Evolutionary conservation across 1,140 invertebrate species (phyloP).

Genomic region (Micrasema longulum): DNA sequence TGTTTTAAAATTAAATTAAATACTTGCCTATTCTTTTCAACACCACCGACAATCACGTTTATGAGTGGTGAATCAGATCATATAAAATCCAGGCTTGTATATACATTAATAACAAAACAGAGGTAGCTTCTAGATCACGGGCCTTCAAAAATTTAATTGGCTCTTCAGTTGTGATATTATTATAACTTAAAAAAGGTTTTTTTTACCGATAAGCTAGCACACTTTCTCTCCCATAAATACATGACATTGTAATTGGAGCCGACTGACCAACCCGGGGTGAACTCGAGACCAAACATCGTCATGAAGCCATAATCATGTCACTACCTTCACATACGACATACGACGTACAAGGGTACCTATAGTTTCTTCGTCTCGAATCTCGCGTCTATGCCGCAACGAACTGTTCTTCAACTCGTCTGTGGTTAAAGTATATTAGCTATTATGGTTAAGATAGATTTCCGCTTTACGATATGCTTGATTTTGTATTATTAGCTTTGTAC

Average conservation of each 20-base stretch:
- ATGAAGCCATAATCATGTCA: constrained; percentile 18
- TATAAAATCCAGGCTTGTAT: no score
- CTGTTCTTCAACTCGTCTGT: not conserved
- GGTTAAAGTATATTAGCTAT: constrained; percentile 7
- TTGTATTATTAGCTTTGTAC: no score
- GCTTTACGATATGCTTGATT: not conserved
- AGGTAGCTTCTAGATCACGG: no score
- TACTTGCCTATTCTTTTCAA: no score
- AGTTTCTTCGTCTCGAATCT: constrained; percentile 6
- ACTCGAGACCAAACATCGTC: constrained; percentile 11
- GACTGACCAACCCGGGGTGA: constrained; percentile 7
- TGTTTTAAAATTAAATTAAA: no score
- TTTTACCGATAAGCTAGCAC: no score
- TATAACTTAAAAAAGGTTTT: no score
- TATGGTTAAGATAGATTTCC: not conserved
- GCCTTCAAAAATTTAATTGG: no score
- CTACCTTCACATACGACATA: not conserved
- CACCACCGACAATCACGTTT: no score
- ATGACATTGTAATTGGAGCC: constrained; percentile 11
- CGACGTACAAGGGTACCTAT: not conserved
- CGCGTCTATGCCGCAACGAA: not conserved
- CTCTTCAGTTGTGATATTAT: no score
- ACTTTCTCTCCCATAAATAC: constrained; percentile 8
- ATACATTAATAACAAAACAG: no score
- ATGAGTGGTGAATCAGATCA: no score